Base-by-base conservation (phyloP, 2,797 vertebrate genomes). In the Sebastes steindachneri region DNA sequence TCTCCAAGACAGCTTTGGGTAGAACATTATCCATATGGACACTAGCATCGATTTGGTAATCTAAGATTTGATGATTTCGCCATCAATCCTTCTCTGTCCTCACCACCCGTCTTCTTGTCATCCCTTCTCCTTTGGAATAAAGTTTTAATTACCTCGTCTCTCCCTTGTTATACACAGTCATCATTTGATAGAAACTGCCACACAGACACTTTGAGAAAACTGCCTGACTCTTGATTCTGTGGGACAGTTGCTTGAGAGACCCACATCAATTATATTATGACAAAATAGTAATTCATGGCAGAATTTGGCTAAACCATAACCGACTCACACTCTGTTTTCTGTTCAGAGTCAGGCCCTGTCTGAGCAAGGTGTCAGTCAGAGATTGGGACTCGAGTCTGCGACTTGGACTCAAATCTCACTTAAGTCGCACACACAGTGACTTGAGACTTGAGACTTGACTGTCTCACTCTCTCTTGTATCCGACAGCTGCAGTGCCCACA, bases 131-230 rank as follows among this genome's bases (percentile, higher is more conserved):
- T 68, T 55, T 8, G 17, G 41, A 65, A 17, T 59, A 28, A 71
- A 35, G 17, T 51, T 75, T 77, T 59, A 45, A 73, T 69, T 64
- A 64, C 54, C 45, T 66, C 6, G 2, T 37, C 21, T 28, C 51
- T 1, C 51, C 69, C 35, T 68, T 54, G 45, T 58, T 69, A 31
- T 28, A 33, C 68, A 51, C 55, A 73, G 33, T 71, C 51, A 64
- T 77, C 58, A 37, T 78, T 82, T 80, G 58, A 62, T 80, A 35
- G 73, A 85, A 76, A 75, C 21, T 51, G 68, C 64, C 62, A 19
- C n/a, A 37, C 9, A 1, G 9, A 76, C 71, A 73, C 59, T 68
- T 68, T 55, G n/a, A 48, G 21, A 54, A 70, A 80, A 75, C 21
- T 35, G 41, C 48, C 35, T 66, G 59, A 76, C 59, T 67, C 33